Evolutionary conservation across 2,888 invertebrate species (phyloP), one percentile per base, ranked within the genome.

Genomic region (Cordilura impudica): DNA sequence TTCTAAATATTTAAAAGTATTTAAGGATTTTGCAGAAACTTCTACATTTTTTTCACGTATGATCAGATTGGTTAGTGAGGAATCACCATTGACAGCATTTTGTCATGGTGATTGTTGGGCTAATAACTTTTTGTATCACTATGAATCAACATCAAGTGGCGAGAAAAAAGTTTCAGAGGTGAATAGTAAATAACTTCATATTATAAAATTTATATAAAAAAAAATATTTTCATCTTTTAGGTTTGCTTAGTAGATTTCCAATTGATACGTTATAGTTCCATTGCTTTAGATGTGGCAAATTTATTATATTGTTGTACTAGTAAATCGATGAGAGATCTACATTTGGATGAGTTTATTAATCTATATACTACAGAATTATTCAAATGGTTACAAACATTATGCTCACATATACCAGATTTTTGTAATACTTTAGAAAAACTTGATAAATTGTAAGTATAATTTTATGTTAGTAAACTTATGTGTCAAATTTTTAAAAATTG

Each of bases 31-130:
- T 85, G 92, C 94, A 58, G 91, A 91, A 43, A 92, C 92, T 83
- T 92, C 93, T 0, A 91, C 91, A 1, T 94, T 94, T 86, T 94
- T 94, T 85, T 91, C 91, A 6, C 92, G 91, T 26, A 94, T 94
- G 94, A 91, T 94, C 72, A 91, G 93, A 23, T 87, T 93, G 83
- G 93, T 93, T 0, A 90, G 91, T 2, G 91, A 92, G 0, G 91
- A 91, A 82, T 93, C 94, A 45, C 92, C 93, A 0, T 85, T 94
- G 49, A 93, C 94, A 0, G 94, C 94, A 2, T 93, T 94, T 81
- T 93, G 94, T 66, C 94, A 94, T 83, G 94, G 94, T 0, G 94
- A 94, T 83, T 94, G 94, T 85, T 94, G 94, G 94, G 94, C 93
- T 0, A 94, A 94, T 84, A 94, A 94, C 86, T 92, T 94, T 83